These are phyloP conservation scores for Mystacornis crossleyi DNA, from an alignment of 2,113 vertebrate genomes.

Conservation along the genomic window DNA sequence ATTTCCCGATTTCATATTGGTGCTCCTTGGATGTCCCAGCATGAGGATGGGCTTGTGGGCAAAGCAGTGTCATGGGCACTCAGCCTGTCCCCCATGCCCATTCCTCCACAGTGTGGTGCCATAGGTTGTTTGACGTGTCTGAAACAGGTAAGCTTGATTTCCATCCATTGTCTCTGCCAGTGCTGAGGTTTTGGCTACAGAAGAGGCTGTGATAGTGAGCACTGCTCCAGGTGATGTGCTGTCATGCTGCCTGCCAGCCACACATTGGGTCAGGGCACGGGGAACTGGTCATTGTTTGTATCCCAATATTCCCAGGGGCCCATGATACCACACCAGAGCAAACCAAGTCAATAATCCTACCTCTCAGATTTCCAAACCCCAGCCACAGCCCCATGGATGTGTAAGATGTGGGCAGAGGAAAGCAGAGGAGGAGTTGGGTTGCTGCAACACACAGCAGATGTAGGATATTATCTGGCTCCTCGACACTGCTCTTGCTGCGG, in stretches of 20 bases:
- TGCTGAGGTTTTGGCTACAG: not conserved
- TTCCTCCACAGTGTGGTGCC: fast-evolving
- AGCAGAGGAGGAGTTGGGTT: not conserved
- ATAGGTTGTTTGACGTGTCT: not conserved
- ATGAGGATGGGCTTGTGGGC: fast-evolving
- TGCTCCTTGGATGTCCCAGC: not conserved
- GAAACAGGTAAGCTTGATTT: not conserved
- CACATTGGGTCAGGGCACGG: fast-evolving
- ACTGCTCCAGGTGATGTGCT: not conserved
- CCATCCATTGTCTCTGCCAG: not conserved
- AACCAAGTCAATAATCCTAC: not conserved
- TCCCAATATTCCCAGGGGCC: not conserved
- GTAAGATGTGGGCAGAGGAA: not conserved
- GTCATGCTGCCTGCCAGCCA: not conserved
- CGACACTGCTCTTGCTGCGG: not conserved
- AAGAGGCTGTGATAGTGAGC: not conserved
- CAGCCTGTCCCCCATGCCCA: fast-evolving
- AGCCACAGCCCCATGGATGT: not conserved
- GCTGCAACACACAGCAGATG: not conserved
- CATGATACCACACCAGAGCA: not conserved
- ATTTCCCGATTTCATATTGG: not conserved
- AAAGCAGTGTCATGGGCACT: not conserved
- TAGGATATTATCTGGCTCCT: not conserved
- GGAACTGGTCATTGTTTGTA: not conserved
- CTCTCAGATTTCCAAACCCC: not conserved